These are phyloP conservation scores for Alsophila aescularia DNA, from an alignment of 2,888 invertebrate genomes.

Conservation along the genomic window DNA sequence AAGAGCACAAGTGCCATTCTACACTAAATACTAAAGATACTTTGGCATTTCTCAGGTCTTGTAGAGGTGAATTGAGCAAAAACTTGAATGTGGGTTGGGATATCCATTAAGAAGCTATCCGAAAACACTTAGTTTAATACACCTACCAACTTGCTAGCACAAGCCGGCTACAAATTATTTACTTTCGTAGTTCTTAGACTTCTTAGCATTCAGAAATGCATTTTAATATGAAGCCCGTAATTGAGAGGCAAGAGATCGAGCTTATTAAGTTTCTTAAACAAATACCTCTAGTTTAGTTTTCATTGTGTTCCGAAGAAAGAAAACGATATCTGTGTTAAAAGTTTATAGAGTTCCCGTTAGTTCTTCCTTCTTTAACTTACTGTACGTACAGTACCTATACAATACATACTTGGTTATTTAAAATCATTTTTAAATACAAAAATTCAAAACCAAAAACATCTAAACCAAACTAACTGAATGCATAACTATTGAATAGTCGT, in stretches of 20 bases:
- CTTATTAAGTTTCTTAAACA: slow-evolving; percentile 6
- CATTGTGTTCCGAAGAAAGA: neutral
- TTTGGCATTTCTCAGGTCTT: neutral
- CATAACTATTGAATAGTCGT: too few relatives aligned
- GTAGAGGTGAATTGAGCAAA: slow-evolving; percentile 2
- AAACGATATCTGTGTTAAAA: slow-evolving; percentile 6
- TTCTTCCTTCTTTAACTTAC: too few relatives aligned
- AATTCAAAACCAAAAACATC: too few relatives aligned
- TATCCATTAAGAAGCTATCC: slow-evolving; percentile 35
- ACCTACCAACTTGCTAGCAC: neutral
- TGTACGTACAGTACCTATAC: too few relatives aligned
- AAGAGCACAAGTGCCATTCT: slow-evolving; percentile 14
- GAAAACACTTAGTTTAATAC: slow-evolving; percentile 37
- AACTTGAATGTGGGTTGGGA: slow-evolving; percentile 1
- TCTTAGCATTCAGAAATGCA: slow-evolving; percentile 2
- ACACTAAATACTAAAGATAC: neutral
- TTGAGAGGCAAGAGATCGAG: neutral
- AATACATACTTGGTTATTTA: too few relatives aligned
- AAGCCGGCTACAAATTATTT: neutral
- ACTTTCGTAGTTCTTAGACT: neutral
- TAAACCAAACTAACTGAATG: too few relatives aligned
- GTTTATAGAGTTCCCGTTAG: neutral
- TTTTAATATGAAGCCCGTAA: neutral
- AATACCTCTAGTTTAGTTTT: neutral
- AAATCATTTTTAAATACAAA: too few relatives aligned